Evolutionary conservation across 1,140 invertebrate genomes (phyloP).

Genomic region (Charaxes varanes): DNA sequence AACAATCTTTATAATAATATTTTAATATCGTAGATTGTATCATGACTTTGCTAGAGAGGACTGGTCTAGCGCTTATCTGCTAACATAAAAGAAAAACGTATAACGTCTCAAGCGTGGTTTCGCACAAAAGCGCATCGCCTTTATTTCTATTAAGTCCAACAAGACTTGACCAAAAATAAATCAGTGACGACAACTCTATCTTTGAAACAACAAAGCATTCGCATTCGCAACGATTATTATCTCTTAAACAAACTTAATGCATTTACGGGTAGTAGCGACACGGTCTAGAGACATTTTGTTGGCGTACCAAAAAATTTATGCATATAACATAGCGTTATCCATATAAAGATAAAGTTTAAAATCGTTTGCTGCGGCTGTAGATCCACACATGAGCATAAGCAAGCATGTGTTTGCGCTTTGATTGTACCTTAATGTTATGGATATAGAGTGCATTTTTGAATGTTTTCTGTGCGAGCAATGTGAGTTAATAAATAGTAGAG

Average conservation of each 20-base stretch:
- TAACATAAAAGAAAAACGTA: not conserved
- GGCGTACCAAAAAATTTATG: constrained; percentile 32
- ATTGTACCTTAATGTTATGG: constrained; percentile 25
- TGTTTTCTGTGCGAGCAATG: constrained; percentile 20
- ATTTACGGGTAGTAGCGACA: constrained; percentile 70
- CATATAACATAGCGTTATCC: constrained; percentile 21
- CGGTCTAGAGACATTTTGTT: constrained; percentile 67
- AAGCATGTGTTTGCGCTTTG: constrained; percentile 24
- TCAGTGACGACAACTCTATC: constrained; percentile 69
- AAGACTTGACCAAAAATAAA: constrained; percentile 68
- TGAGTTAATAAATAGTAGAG: constrained; percentile 53
- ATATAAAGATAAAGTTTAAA: constrained; percentile 26
- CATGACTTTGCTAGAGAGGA: no score
- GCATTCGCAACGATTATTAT: constrained; percentile 72
- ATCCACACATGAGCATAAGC: constrained; percentile 23
- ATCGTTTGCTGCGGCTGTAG: constrained; percentile 17
- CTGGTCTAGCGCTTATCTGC: no score
- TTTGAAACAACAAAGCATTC: constrained; percentile 68
- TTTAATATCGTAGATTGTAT: no score
- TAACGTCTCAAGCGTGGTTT: constrained; percentile 11
- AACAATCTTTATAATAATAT: no score
- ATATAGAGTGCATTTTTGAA: constrained; percentile 32
- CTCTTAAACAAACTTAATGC: constrained; percentile 72
- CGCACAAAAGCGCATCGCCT: constrained; percentile 20
- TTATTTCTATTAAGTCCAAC: constrained; percentile 59